Conservation (phyloP, 2,888 invertebrate species). For the Altica lythri region DNA sequence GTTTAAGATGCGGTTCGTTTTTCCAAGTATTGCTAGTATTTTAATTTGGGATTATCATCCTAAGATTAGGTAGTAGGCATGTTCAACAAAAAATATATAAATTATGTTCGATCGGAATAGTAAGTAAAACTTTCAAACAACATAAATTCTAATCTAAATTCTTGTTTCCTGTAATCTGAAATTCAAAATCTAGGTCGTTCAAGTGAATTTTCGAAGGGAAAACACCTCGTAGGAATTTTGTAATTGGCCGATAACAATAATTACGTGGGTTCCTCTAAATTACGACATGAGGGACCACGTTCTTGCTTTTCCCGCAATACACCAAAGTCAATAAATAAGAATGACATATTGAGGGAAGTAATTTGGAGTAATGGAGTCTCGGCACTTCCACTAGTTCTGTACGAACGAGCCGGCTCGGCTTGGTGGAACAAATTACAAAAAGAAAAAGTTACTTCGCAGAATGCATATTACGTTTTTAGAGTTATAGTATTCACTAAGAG, state of each 20-base stretch:
- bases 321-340: constrained; percentile 34
- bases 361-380: constrained; percentile 33
- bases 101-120: too few relatives aligned
- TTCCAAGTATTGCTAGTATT: too few relatives aligned
- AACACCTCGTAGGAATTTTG: constrained; percentile 21
- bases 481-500: not conserved
- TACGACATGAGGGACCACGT: constrained; percentile 28
- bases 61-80: too few relatives aligned
- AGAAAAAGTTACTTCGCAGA: constrained; percentile 13
- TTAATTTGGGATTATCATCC: too few relatives aligned
- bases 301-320: constrained; percentile 24
- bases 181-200: constrained; percentile 9
- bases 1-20: too few relatives aligned
- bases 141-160: too few relatives aligned
- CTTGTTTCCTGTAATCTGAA: too few relatives aligned
- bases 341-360: constrained; percentile 33
- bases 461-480: constrained; percentile 13
- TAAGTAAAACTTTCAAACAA: too few relatives aligned
- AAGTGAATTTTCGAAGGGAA: constrained; percentile 12
- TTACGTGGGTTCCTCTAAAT: constrained; percentile 28
- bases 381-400: constrained; percentile 28
- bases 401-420: constrained; percentile 16
- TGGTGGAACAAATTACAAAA: constrained; percentile 29
- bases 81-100: too few relatives aligned
- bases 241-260: constrained; percentile 33